These are phyloP conservation scores for Microchrysa polita DNA, from an alignment of 2,888 invertebrate species.

Conservation along the genomic window DNA sequence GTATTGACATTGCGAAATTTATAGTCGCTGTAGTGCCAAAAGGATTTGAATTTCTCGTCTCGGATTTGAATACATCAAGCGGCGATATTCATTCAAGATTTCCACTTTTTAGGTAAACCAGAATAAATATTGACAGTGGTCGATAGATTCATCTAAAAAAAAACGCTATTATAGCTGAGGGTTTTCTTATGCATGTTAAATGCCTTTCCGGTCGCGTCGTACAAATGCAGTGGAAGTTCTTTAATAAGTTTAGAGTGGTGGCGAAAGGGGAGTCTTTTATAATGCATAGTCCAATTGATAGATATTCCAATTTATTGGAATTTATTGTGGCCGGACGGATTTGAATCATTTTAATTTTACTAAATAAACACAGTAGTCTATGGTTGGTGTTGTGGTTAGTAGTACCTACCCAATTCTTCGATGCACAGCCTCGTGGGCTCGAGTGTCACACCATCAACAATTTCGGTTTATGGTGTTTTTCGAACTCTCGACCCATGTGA, in stretches of 20 bases:
- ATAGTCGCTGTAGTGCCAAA: conserved; percentile 23
- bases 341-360: conserved; percentile 19
- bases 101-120: conserved; percentile 33
- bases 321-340: not conserved
- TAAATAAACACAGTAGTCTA: conserved; percentile 12
- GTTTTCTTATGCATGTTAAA: not conserved
- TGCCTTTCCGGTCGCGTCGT: not conserved
- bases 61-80: conserved; percentile 22
- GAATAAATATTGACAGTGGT: conserved; percentile 48
- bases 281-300: too few species aligned
- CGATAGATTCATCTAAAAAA: conserved; percentile 22
- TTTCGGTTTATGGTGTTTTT: too few species aligned
- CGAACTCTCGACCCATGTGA: too few species aligned
- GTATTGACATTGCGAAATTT: conserved; percentile 46
- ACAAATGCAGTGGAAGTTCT: not conserved
- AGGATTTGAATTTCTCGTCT: conserved; percentile 40
- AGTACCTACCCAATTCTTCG: too few species aligned
- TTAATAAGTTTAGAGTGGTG: not conserved
- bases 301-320: not conserved
- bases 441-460: too few species aligned
- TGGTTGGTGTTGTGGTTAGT: too few species aligned
- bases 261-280: not conserved
- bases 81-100: conserved; percentile 36
- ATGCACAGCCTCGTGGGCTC: too few species aligned
- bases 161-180: not conserved